phyloP scores from a whole-genome alignment of 2,113 vertebrate species.

The Drymodes brunneopygia region DNA sequence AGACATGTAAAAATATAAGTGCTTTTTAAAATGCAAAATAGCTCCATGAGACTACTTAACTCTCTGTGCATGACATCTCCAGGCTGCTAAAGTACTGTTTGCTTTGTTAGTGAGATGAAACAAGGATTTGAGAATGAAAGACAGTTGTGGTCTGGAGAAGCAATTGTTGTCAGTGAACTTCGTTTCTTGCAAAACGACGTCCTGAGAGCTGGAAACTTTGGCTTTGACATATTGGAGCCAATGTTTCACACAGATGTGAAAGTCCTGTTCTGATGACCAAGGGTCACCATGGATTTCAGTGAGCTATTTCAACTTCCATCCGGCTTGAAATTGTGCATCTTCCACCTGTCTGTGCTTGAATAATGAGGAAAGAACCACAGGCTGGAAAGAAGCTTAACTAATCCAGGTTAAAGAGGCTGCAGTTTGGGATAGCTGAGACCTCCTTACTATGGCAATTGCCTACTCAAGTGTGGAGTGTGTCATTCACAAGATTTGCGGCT shows the following conservation, averaged over 20 bases:
- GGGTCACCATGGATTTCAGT: background rate
- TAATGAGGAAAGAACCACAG: background rate
- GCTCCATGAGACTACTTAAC: background rate
- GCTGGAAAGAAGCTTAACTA: background rate
- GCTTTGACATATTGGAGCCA: background rate
- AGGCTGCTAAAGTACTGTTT: background rate
- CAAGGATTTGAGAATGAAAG: background rate
- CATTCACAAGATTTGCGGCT: background rate
- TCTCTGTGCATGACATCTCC: background rate
- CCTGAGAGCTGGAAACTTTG: background rate
- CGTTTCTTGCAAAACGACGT: background rate
- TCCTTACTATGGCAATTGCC: background rate
- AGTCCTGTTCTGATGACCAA: background rate
- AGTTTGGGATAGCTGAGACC: background rate
- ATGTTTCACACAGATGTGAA: background rate
- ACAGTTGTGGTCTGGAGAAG: background rate
- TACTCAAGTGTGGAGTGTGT: background rate
- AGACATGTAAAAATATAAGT: background rate
- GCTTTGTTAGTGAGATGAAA: background rate
- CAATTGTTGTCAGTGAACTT: background rate
- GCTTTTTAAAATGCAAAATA: constrained; percentile 20
- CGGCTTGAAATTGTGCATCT: background rate
- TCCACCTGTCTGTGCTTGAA: background rate
- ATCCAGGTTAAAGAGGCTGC: background rate
- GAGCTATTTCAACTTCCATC: background rate